Conservation (phyloP, 2,797 vertebrate genomes). For the Synaphobranchus kaupii region DNA sequence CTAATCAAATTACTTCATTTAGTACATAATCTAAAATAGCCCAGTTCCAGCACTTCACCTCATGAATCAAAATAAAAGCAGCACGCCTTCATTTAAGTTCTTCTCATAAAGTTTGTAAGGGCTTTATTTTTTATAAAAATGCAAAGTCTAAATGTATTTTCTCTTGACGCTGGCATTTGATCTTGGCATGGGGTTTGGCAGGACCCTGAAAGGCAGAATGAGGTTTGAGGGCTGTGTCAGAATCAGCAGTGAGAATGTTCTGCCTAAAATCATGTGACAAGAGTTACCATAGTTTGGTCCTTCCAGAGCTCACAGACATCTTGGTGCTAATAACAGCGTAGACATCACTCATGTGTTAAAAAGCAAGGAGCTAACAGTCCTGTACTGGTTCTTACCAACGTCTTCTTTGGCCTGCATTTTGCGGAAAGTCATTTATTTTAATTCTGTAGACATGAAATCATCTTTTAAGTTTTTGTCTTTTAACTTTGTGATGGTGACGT, state of each 20-base stretch:
- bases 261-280: background rate
- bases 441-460: background rate
- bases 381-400: background rate
- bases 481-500: background rate
- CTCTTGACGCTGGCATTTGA: background rate
- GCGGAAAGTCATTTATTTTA: background rate
- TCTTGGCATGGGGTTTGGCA: background rate
- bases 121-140: background rate
- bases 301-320: background rate
- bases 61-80: constrained; percentile 8
- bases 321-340: background rate
- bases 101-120: background rate
- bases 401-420: background rate
- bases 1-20: background rate
- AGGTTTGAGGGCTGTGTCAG: background rate
- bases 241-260: background rate
- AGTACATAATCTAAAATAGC: background rate
- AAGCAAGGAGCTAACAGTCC: background rate
- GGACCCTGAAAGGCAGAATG: background rate
- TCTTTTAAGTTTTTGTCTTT: background rate
- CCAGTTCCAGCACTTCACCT: background rate
- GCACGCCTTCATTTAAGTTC: background rate
- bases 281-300: background rate
- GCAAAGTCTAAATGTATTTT: background rate
- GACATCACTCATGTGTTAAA: background rate